Conservation (phyloP, 2,113 vertebrate genomes). For the Cricetomys ansorgei region DNA sequence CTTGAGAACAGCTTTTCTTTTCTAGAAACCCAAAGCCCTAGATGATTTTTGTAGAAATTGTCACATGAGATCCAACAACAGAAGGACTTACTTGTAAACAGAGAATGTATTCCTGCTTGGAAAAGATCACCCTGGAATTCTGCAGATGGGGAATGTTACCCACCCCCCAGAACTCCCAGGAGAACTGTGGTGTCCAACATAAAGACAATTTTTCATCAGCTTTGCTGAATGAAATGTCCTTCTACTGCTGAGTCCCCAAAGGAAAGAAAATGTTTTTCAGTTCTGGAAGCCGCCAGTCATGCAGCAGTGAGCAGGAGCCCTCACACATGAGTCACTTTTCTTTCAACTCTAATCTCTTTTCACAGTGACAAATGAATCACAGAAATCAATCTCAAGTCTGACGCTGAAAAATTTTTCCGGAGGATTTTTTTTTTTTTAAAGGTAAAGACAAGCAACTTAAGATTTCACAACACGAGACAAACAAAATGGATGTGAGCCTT, state of each 20-base stretch:
- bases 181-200: slow-evolving; percentile 46
- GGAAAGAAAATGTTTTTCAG: slow-evolving; percentile 67
- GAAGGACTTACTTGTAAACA: not conserved
- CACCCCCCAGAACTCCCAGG: not conserved
- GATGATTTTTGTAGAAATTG: slow-evolving; percentile 20
- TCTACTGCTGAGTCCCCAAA: slow-evolving; percentile 48
- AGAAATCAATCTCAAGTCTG: slow-evolving; percentile 81
- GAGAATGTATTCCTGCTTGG: fast-evolving
- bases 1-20: slow-evolving; percentile 34
- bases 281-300: slow-evolving; percentile 77
- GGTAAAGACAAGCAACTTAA: slow-evolving; percentile 31
- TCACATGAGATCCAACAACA: not conserved
- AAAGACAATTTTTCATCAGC: slow-evolving; percentile 48
- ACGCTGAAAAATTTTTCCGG: slow-evolving; percentile 58
- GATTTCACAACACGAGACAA: slow-evolving; percentile 38
- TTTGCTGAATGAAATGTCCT: slow-evolving; percentile 58
- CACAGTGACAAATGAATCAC: slow-evolving; percentile 80
- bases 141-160: not conserved
- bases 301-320: slow-evolving; percentile 76
- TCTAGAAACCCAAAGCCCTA: not conserved
- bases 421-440: slow-evolving; percentile 57
- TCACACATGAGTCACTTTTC: slow-evolving; percentile 71
- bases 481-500: not conserved
- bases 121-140: not conserved
- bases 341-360: slow-evolving; percentile 82